Evolutionary conservation across 1,140 invertebrate genomes (phyloP).

Genomic region (Laupala kohalensis): DNA sequence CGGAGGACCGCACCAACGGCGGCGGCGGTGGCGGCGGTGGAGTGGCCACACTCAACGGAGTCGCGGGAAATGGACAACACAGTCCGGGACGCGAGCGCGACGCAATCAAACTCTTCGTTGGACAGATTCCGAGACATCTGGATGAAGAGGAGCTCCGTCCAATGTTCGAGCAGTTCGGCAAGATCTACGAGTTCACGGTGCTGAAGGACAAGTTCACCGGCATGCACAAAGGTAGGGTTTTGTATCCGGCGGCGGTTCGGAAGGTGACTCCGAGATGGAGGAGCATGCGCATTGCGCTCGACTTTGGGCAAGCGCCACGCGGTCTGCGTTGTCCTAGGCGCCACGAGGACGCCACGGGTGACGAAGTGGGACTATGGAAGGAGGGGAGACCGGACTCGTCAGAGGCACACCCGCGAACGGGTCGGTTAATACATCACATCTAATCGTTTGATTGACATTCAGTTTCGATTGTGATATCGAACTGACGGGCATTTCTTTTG

Average conservation of each 20-base stretch:
- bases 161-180: slow-evolving; percentile 85
- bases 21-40: neutral
- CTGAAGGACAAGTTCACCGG: slow-evolving; percentile 87
- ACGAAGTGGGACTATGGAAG: too few species aligned
- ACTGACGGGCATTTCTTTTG: too few species aligned
- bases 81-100: slow-evolving; percentile 22
- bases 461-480: too few species aligned
- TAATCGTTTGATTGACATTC: too few species aligned
- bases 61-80: neutral
- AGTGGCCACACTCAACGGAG: neutral
- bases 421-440: too few species aligned
- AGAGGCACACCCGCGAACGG: too few species aligned
- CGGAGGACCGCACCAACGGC: neutral
- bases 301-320: neutral
- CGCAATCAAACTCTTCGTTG: slow-evolving; percentile 78
- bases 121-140: slow-evolving; percentile 83
- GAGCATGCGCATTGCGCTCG: neutral
- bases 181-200: slow-evolving; percentile 86
- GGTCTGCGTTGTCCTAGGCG: neutral
- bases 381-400: too few species aligned
- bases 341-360: too few species aligned
- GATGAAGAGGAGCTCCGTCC: slow-evolving; percentile 79
- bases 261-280: too few species aligned
- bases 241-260: too few species aligned
- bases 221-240: slow-evolving; percentile 72